Evolutionary conservation across 1,140 invertebrate species (phyloP), one percentile per base, ranked within the genome.

Genomic region (Colletes latitarsis): DNA sequence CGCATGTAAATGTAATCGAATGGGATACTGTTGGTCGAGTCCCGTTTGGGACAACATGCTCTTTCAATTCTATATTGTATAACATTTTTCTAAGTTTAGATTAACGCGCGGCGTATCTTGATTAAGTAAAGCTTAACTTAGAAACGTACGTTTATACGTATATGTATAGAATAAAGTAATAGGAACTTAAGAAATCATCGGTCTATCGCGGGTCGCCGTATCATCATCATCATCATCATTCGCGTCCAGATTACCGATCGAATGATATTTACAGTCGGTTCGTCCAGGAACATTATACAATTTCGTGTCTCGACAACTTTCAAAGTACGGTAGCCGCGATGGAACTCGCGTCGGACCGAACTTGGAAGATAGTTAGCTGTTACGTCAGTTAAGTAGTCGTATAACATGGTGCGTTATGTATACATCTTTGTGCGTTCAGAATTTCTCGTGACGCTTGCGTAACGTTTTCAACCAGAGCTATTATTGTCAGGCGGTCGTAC

Each of bases 41-140:
- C 63, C 68, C 62, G 52, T 69, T 21, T 68, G 14, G 60, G 72
- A 58, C n/a, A 30, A 30, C 75, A 52, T 5, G 19, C 5, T 43
- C 53, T 64, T 82, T 41, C 21, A 63, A 68, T 43, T 55, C 62
- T 21, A 30, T 30, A 30, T 30, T 30, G 57, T 81, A 21, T 57
- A 78, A 85, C 64, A 43, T 82, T 43, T 62, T n/a, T 60, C 73
- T 14, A 55, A 55, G 63, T 69, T 21, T 63, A 64, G 66, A 69
- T 70, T 75, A 69, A 74, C 75, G 63, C 84, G 30, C 30, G 67
- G 21, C 49, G 10, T 57, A 62, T 57, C 52, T 83, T 58, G 71
- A 58, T 55, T 70, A 57, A 30, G 81, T 87, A 87, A 86, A 87
- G 85, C 86, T 84, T 75, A 87, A 82, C 85, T 86, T 84, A 86